Percentiles rank a stretch among this genome's conserved stretches.
Conservation (phyloP, 2,113 vertebrate genomes). For the Potamarius usumacintae region DNA sequence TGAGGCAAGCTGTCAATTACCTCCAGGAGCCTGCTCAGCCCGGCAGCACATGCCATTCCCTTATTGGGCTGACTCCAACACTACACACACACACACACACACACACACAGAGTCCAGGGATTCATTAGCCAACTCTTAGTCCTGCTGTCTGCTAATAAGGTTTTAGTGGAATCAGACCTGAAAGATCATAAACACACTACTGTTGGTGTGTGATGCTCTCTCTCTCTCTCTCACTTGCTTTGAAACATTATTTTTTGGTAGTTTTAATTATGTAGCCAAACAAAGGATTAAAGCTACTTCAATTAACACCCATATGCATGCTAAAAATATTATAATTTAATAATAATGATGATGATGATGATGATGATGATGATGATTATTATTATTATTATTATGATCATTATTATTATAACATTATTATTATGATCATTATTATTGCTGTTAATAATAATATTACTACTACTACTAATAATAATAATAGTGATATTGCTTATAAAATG, state of each 20-base stretch:
- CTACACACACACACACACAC: constrained; percentile 8
- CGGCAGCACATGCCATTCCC: constrained; percentile 40
- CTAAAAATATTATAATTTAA: neutral
- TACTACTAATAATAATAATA: neutral
- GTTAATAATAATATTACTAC: neutral
- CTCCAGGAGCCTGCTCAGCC: constrained; percentile 43
- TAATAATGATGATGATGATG: too few species aligned
- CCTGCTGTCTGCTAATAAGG: constrained; percentile 69
- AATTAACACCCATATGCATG: neutral
- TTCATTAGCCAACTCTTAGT: constrained; percentile 68
- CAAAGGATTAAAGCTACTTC: neutral
- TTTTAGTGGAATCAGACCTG: constrained; percentile 63
- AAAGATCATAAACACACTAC: constrained; percentile 58
- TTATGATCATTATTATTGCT: neutral
- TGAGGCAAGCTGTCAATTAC: constrained; percentile 56
- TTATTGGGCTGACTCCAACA: constrained; percentile 38
- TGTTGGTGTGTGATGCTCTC: constrained; percentile 26
- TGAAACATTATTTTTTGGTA: neutral
- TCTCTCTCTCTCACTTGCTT: neutral
- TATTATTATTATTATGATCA: neutral
- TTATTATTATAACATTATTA: too few species aligned
- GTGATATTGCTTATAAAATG: neutral
- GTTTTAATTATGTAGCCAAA: neutral
- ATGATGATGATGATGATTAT: neutral
- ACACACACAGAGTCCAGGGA: constrained; percentile 60